Base-by-base conservation (phyloP, 23 tunicate species). In the Botrylloides violaceus region DNA sequence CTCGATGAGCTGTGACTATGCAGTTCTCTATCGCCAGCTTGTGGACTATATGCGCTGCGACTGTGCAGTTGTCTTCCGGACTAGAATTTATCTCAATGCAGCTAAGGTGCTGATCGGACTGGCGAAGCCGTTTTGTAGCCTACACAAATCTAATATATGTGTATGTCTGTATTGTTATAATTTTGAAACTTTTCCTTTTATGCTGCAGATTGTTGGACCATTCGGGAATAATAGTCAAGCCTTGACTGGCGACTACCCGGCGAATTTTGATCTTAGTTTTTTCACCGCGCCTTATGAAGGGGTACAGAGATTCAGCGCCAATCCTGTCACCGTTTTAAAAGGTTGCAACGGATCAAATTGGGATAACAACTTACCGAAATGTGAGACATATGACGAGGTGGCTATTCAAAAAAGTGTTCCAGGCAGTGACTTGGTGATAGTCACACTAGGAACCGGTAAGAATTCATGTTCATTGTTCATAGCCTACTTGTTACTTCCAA, bases 361-460 rank as follows among this genome's bases (percentile, higher is more conserved):
- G 80, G 80, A 88, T 59, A 28, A 61, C 1, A 48, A 73, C 27
- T 65, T 88, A 15, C 85, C 96, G 1, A 61, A 53, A 21, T 88
- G 96, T 61, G 2, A 22, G 22, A 32, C 22, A 9, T 82, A 82
- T 64, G 57, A 77, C 59, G 32, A 35, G 9, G 31, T 15, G 12
- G 64, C 28, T 2, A 78, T 88, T 12, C 82, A 78, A 34, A 34
- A 61, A 25, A 77, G 68, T 5, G 66, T 88, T 48, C 75, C 81
- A 20, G 88, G 74, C 23, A 53, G 65, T 25, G 73, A 78, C 4
- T 32, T 88, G 21, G 65, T 88, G 28, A 58, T 88, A 20, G 81
- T 88, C n/a, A 88, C 88, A n/a, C 30, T 88, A 29, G 96, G 96
- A 7, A 88, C 96, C 77, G 96, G 96, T 88, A 32, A 23, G 66